phyloP scores from a whole-genome alignment of 2,113 vertebrate genomes.

The Plotosus lineatus region DNA sequence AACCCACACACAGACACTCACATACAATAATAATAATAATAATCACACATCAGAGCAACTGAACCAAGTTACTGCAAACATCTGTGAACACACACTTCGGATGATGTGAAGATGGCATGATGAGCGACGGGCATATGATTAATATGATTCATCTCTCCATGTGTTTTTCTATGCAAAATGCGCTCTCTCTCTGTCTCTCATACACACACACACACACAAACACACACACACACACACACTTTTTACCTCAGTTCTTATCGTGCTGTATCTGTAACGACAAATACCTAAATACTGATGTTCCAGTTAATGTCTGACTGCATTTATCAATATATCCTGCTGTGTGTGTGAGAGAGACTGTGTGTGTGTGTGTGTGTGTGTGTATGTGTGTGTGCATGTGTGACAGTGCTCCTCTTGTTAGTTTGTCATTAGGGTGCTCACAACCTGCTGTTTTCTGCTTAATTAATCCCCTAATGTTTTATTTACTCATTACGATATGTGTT shows the following conservation, averaged over 20 bases:
- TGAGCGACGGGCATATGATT: conserved; percentile 24
- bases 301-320: not conserved
- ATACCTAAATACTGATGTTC: not conserved
- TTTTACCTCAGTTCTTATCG: not conserved
- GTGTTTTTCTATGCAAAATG: conserved; percentile 15
- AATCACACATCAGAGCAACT: conserved; percentile 19
- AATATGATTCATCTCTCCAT: conserved; percentile 30
- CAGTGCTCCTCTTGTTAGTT: conserved; percentile 66
- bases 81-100: conserved; percentile 13
- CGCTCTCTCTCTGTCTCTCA: no score
- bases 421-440: conserved; percentile 71
- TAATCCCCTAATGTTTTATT: conserved; percentile 76
- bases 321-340: conserved; percentile 15
- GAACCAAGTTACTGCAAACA: conserved; percentile 2
- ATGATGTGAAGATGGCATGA: not conserved
- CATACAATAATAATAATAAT: not conserved
- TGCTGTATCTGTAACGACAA: not conserved
- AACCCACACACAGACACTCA: not conserved
- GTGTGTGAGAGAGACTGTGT: not conserved
- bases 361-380: conserved; percentile 19
- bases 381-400: not conserved
- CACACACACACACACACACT: not conserved
- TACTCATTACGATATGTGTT: conserved; percentile 66
- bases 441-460: conserved; percentile 75
- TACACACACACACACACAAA: not conserved